Percentiles rank a stretch among this genome's conserved stretches.
Evolutionary conservation across 1,140 invertebrate species (phyloP).

Genomic region (Trichomalopsis sarcophagae): DNA sequence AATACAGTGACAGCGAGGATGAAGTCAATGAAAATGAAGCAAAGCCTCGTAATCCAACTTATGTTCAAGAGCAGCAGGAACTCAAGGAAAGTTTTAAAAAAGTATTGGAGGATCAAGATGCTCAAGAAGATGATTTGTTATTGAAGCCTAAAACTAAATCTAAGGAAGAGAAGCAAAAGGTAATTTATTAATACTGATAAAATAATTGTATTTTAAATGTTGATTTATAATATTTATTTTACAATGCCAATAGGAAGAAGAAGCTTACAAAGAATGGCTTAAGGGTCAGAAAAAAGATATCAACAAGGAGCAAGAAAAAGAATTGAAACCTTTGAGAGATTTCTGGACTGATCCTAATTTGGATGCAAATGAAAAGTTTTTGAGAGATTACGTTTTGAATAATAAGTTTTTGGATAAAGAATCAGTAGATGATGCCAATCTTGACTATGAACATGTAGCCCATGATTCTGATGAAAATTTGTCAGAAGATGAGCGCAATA

Average conservation of each 20-base stretch:
- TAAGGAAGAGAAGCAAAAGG: constrained; percentile 76
- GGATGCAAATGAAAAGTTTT: constrained; percentile 89
- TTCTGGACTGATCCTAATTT: constrained; percentile 91
- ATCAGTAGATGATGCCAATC: constrained; percentile 75
- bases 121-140: constrained; percentile 77
- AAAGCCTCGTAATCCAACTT: constrained; percentile 72
- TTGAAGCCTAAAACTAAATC: constrained; percentile 78
- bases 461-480: constrained; percentile 82
- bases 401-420: constrained; percentile 83
- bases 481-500: constrained; percentile 87
- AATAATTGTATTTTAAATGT: constrained; percentile 8
- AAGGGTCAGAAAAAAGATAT: constrained; percentile 84
- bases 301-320: constrained; percentile 79
- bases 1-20: constrained; percentile 76
- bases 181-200: constrained; percentile 48
- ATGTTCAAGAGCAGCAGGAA: constrained; percentile 82
- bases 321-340: constrained; percentile 85
- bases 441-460: constrained; percentile 82
- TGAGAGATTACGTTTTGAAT: constrained; percentile 94
- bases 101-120: constrained; percentile 72
- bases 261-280: constrained; percentile 88
- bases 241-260: constrained; percentile 73
- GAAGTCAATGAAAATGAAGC: constrained; percentile 59
- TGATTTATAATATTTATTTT: not conserved
- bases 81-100: constrained; percentile 82